Conservation (phyloP, 2,888 invertebrate species). For the Graphium colonna region DNA sequence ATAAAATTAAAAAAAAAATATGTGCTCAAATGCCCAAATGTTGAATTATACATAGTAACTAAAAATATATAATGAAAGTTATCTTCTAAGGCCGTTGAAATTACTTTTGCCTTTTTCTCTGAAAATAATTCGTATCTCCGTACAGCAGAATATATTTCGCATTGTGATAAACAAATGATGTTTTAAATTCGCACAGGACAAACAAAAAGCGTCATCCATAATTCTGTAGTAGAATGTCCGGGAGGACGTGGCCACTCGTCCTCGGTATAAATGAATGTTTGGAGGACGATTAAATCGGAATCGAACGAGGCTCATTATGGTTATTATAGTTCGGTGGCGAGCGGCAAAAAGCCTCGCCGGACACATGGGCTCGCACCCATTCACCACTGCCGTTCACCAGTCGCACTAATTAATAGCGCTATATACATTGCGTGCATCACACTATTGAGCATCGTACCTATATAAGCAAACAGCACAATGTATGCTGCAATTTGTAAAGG, state of each 20-base stretch:
- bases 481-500: neutral
- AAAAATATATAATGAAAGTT: too few species aligned
- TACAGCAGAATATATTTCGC: neutral
- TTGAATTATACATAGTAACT: too few species aligned
- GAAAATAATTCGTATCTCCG: too few species aligned
- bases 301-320: conserved; percentile 22
- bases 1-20: too few species aligned
- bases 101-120: too few species aligned
- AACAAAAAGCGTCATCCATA: conserved; percentile 1
- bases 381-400: neutral
- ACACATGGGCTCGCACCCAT: neutral
- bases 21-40: too few species aligned
- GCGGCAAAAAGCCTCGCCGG: conserved; percentile 12
- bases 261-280: conserved; percentile 12
- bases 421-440: too few species aligned
- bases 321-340: conserved; percentile 23
- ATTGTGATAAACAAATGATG: conserved; percentile 5
- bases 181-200: neutral
- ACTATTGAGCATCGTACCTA: too few species aligned
- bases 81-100: too few species aligned
- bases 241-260: neutral
- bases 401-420: too few species aligned
- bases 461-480: too few species aligned
- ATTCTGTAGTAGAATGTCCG: neutral
- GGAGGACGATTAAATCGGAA: conserved; percentile 13